Conservation (phyloP, 2,888 invertebrate genomes). For the Tethea ocularis region DNA sequence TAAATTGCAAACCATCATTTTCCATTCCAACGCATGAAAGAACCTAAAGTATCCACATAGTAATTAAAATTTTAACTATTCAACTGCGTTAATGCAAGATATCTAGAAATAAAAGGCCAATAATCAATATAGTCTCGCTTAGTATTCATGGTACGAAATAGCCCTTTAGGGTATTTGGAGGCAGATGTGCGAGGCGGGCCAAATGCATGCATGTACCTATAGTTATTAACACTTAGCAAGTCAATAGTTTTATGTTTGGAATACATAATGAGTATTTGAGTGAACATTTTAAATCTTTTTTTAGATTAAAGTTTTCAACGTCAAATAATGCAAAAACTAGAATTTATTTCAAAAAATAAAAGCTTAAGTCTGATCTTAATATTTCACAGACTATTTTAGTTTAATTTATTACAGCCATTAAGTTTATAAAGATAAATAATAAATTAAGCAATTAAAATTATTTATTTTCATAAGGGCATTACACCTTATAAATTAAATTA, state of each 20-base stretch:
- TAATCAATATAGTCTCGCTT: constrained; percentile 37
- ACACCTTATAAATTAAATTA: no score
- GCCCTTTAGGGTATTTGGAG: constrained; percentile 48
- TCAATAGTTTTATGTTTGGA: constrained; percentile 14
- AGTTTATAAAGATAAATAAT: not conserved
- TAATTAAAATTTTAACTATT: constrained; percentile 7
- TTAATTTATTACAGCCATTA: not conserved
- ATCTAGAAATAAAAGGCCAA: constrained; percentile 30
- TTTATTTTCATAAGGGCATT: no score
- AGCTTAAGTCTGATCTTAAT: not conserved
- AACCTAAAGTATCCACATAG: not conserved
- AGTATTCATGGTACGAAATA: constrained; percentile 52
- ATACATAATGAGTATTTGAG: not conserved
- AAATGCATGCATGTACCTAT: constrained; percentile 9
- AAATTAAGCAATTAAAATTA: no score
- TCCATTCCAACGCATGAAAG: constrained; percentile 2
- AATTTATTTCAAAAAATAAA: not conserved
- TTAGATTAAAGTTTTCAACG: not conserved
- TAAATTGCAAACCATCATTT: not conserved
- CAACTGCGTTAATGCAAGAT: constrained; percentile 15
- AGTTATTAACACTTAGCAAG: constrained; percentile 14
- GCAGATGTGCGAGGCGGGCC: constrained; percentile 40
- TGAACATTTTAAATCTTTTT: not conserved
- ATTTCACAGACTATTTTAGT: not conserved
- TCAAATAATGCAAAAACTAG: no score